Percentiles rank a stretch among this genome's conserved stretches.
phyloP scores from a whole-genome alignment of 2,888 invertebrate species.

The Thymelicus lineola region DNA sequence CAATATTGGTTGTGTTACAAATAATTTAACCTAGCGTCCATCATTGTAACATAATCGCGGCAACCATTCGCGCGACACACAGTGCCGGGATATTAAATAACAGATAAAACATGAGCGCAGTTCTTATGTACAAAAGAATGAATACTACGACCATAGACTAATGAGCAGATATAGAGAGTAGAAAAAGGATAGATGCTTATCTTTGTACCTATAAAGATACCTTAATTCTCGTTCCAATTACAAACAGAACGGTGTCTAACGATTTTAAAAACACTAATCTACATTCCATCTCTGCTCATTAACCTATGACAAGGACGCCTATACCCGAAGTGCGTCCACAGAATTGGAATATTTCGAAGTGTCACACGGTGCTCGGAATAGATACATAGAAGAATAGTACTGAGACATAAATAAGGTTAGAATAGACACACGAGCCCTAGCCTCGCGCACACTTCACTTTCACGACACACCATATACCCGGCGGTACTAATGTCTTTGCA shows the following conservation, averaged over 20 bases:
- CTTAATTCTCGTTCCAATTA: too few relatives aligned
- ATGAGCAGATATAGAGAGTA: slow-evolving; percentile 17
- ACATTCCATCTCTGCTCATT: neutral
- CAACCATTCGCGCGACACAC: slow-evolving; percentile 49
- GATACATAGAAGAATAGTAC: slow-evolving; percentile 23
- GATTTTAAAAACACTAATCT: neutral
- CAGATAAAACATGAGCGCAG: slow-evolving; percentile 42
- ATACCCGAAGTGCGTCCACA: slow-evolving; percentile 30
- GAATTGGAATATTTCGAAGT: slow-evolving; percentile 67
- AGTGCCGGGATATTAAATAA: slow-evolving; percentile 50
- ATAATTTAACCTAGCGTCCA: slow-evolving; percentile 42
- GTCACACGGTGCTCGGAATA: slow-evolving; percentile 47
- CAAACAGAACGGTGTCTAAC: neutral
- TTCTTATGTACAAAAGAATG: slow-evolving; percentile 50
- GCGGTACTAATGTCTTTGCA: slow-evolving; percentile 67
- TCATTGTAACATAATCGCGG: slow-evolving; percentile 40
- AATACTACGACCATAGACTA: slow-evolving; percentile 37
- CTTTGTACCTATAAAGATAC: too few relatives aligned
- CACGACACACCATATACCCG: slow-evolving; percentile 54
- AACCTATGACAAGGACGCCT: slow-evolving; percentile 13
- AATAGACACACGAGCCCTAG: slow-evolving; percentile 23
- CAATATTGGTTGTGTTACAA: slow-evolving; percentile 62
- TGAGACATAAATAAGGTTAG: slow-evolving; percentile 32
- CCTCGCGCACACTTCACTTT: slow-evolving; percentile 41
- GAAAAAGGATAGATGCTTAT: neutral